Percentiles rank a stretch among this genome's conserved stretches.
Evolutionary conservation across 2,888 invertebrate genomes (phyloP).

Genomic region (Dryococelus australis): DNA sequence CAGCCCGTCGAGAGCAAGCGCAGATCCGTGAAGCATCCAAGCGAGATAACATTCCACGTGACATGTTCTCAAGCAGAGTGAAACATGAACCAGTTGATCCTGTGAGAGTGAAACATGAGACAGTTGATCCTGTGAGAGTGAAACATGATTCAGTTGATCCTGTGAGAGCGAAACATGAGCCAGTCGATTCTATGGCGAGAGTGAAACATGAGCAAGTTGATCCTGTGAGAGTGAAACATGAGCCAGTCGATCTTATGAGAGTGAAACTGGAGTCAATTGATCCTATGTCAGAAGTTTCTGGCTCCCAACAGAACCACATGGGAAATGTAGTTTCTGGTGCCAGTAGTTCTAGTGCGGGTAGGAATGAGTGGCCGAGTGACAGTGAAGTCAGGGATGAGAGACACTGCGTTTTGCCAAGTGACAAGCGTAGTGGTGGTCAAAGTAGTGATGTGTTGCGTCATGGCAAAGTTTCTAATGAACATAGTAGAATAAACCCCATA

Average conservation of each 20-base stretch:
- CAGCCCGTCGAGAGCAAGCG: slow-evolving; percentile 39
- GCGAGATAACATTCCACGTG: slow-evolving; percentile 34
- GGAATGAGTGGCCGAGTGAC: slow-evolving; percentile 7
- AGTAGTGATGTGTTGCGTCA: neutral
- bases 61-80: slow-evolving; percentile 32
- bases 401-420: neutral
- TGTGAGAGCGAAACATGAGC: neutral
- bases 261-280: slow-evolving; percentile 2
- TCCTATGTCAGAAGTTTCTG: neutral
- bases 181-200: too few species aligned
- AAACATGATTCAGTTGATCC: too few species aligned
- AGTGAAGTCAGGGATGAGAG: neutral
- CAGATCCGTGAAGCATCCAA: slow-evolving; percentile 37
- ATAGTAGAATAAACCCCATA: neutral
- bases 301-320: slow-evolving; percentile 29
- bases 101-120: neutral
- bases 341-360: slow-evolving; percentile 24
- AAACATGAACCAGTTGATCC: slow-evolving; percentile 28
- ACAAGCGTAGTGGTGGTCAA: neutral
- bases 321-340: slow-evolving; percentile 28
- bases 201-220: too few species aligned
- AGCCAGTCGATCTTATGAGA: neutral
- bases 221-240: neutral
- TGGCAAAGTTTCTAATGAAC: neutral
- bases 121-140: neutral